Percentiles rank a stretch among this genome's conserved stretches.
Evolutionary conservation across 2,113 vertebrate species (phyloP).

Genomic region (Cinclus mexicanus): DNA sequence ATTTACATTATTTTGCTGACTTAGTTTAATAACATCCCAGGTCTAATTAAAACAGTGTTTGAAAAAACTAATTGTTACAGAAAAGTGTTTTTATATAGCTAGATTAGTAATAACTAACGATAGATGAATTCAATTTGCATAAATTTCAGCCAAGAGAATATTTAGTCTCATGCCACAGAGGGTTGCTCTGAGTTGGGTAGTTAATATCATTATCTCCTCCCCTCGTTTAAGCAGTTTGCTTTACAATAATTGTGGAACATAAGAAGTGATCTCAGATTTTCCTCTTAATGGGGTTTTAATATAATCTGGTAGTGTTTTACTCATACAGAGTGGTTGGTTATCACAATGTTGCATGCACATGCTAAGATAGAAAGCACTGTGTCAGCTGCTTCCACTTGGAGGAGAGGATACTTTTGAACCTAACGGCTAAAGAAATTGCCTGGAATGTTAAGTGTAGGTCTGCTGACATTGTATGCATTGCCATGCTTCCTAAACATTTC

Average conservation of each 20-base stretch:
- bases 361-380: neutral
- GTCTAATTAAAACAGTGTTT: conserved; percentile 90
- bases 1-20: conserved; percentile 70
- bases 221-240: conserved; percentile 86
- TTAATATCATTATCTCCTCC: conserved; percentile 95
- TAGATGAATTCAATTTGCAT: conserved; percentile 98
- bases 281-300: conserved; percentile 82
- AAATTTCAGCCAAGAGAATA: conserved; percentile 93
- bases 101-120: conserved; percentile 90
- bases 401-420: neutral
- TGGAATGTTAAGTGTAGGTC: neutral
- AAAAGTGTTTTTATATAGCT: conserved; percentile 87
- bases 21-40: conserved; percentile 74
- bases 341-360: neutral
- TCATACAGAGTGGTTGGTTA: conserved; percentile 70
- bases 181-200: conserved; percentile 93
- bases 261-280: conserved; percentile 88
- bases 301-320: conserved; percentile 81
- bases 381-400: neutral
- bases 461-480: neutral
- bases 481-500: neutral
- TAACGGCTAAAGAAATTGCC: neutral
- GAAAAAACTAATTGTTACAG: conserved; percentile 91
- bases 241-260: conserved; percentile 90
- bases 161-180: conserved; percentile 91